Base-by-base conservation (phyloP, 2,113 vertebrate genomes). In the Ammodytes marinus region DNA sequence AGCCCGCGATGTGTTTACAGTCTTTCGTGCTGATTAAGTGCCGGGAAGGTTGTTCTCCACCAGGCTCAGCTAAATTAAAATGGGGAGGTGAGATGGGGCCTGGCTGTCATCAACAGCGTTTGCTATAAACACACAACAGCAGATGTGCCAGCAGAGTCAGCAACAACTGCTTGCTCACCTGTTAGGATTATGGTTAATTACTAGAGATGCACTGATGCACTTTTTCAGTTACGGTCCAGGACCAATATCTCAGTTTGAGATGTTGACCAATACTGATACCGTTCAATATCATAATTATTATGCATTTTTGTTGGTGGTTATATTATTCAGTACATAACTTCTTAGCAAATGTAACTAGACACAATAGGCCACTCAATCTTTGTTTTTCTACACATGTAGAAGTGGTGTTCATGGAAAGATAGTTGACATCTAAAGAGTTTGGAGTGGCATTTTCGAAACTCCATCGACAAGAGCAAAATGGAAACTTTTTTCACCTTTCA, bases 31-130 rank as follows among this genome's bases (percentile, higher is more conserved):
- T 89, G 89, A 88, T 89, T 71, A 85, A 86, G 74, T 72, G 79
- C 75, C 68, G 17, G 61, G 59, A 69, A 78, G 68, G 74, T 73
- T 86, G 80, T 77, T 81, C 69, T 74, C 59, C 76, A 77, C 27
- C 82, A 75, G 43, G 71, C 66, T 8, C 61, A 39, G 78, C 68
- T 88, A 79, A 89, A 91, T 90, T 87, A 91, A 86, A 84, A 70
- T 8, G 42, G 58, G 65, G 72, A 86, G 80, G 83, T 88, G 82
- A 85, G 82, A 86, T 52, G 37, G 73, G 70, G 60, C 77, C 79
- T 85, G 84, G n/a, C n/a, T n/a, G n/a, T 89, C 82, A 69, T 74
- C 83, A 55, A 77, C 81, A 63, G 74, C 61, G 77, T 88, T 71
- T 77, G 72, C 79, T 80, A 66, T 17, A 73, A 57, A 49, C 15